Base-by-base conservation (phyloP, 2,797 vertebrate species). In the Coilia nasus region DNA sequence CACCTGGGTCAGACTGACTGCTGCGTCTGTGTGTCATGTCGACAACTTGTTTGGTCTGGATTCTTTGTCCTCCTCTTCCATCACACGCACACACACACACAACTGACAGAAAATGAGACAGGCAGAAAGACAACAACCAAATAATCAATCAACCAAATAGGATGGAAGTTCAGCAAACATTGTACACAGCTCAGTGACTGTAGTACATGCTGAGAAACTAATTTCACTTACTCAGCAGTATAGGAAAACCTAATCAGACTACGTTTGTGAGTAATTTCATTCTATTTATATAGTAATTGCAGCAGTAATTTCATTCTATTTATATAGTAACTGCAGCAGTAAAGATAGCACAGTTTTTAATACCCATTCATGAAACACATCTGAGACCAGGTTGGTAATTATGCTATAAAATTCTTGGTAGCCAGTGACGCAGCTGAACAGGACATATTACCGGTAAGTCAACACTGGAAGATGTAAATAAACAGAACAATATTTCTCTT, bases 381-480 rank as follows among this genome's bases (percentile, higher is more conserved):
- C 64, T 35, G 64, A 71, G 17, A 21, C 17, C 3, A 14, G 2
- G 50, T n/a, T 35, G 17, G 28, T 21, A 78, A 75, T 78, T 21
- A 78, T 41, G 15, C 31, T 35, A 78, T 78, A 78, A 78, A 71
- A 31, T 1, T 44, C 71, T 78, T 44, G 9, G 17, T 78, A 41
- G 41, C 31, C 31, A 17, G 28, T 41, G 67, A 67, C 62, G 62
- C 50, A 44, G 47, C 28, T 7, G 71, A 71, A 62, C n/a, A 57
- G 47, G 28, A 67, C 47, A 54, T 84, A 19, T 56, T 41, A 31
- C 31, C 47, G 81, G 81, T 82, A 59, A 19, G 47, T 82, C 81
- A 82, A 56, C 47, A 82, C 25, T 28, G 31, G 15, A 10, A 31
- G 15, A 4, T 21, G 0, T 50, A 59, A 28, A 56, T 28, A 54